These are phyloP conservation scores for Drosophila trichaetosa DNA, from an alignment of 2,888 invertebrate species.

Conservation along the genomic window DNA sequence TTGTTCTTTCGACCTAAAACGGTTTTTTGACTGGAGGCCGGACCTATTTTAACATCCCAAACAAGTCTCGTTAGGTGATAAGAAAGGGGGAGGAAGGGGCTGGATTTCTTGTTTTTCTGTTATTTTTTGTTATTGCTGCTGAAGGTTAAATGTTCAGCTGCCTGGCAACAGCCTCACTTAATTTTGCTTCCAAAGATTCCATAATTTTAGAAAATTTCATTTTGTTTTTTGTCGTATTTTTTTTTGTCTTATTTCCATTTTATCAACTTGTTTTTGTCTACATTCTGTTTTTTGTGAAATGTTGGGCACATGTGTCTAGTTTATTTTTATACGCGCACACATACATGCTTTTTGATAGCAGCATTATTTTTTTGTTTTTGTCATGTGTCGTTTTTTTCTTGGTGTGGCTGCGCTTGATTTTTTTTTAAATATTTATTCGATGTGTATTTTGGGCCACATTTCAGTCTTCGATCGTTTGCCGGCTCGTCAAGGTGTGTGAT, in stretches of 20 bases:
- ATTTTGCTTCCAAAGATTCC: conserved; percentile 32
- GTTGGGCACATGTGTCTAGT: conserved; percentile 59
- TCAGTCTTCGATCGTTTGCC: conserved; percentile 71
- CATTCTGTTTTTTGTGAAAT: conserved; percentile 10
- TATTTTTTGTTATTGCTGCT: neutral
- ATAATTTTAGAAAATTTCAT: conserved; percentile 40
- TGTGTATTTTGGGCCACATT: conserved; percentile 31
- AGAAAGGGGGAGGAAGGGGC: conserved; percentile 34
- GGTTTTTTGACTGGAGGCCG: conserved; percentile 44
- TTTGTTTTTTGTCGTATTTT: conserved; percentile 7
- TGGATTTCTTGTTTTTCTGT: conserved; percentile 24
- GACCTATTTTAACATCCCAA: conserved; percentile 48
- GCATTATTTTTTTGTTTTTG: conserved; percentile 46
- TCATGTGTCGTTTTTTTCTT: conserved; percentile 44
- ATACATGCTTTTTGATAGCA: conserved; percentile 58
- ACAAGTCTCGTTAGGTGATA: conserved; percentile 40
- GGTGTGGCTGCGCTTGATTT: conserved; percentile 1
- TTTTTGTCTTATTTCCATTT: conserved; percentile 29
- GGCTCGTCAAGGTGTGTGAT: conserved; percentile 68
- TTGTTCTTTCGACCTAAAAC: conserved; percentile 59
- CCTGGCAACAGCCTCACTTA: conserved; percentile 36
- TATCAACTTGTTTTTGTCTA: conserved; percentile 65
- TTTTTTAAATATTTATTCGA: conserved; percentile 52
- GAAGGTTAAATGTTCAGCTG: conserved; percentile 46
- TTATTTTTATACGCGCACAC: conserved; percentile 61